Evolutionary conservation across 2,797 vertebrate genomes (phyloP), one percentile per base, ranked within the genome.

Genomic region (Champsocephalus esox): DNA sequence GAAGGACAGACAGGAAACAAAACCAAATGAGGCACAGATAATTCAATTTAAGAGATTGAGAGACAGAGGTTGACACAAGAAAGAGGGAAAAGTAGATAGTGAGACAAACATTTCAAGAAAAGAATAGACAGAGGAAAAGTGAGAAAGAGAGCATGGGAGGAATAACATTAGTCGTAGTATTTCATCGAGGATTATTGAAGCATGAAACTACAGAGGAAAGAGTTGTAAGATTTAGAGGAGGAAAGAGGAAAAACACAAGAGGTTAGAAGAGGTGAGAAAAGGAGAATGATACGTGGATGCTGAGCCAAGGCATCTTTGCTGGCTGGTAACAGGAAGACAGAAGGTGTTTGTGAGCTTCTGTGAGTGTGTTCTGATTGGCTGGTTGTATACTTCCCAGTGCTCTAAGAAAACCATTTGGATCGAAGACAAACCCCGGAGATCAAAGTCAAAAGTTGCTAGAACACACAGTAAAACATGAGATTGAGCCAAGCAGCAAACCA

Each of bases 171-270:
- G 66, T 32, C 45, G 38, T 44, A 48, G 44, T n/a, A 49, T 78
- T 70, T 77, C 43, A 70, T 76, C 46, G 73, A 56, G 66, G 52
- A 65, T 68, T 68, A 72, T 50, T 72, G 55, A 81, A 38, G 70
- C 51, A 62, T 49, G 73, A 65, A 51, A 77, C 21, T 12, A 50
- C 14, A 0, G 1, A 48, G 59, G 46, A n/a, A 58, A 75, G 63
- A 58, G 32, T 13, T 14, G 34, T 57, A 38, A 65, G 73, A 71
- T 61, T 77, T 21, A 49, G 13, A 64, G 46, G 34, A 64, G 1
- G 41, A 41, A 55, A 55, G 24, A 54, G n/a, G 11, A 43, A 12
- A 24, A 62, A 52, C 7, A 57, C 7, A 61, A 50, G 52, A 65
- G 50, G 65, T 54, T 17, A 58, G 43, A n/a, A 34, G 13, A 67